A percentile compares a stretch with the other conserved stretches of the same genome.
These are phyloP conservation scores for Cryptocephalus primarius DNA, from an alignment of 2,888 invertebrate genomes.

Conservation along the genomic window DNA sequence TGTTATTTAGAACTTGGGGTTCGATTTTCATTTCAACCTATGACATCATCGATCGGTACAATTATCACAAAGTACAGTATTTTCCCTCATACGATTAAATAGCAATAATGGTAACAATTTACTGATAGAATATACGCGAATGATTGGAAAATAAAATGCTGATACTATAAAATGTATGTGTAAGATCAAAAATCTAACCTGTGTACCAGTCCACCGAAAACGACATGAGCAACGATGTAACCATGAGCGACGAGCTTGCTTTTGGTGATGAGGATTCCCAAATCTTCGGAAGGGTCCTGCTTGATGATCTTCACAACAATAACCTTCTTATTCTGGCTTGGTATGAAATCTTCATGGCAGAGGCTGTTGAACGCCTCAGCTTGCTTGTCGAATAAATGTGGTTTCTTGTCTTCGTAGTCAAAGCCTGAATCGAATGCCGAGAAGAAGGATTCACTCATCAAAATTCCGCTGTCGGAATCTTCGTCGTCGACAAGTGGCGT, in stretches of 20 bases:
- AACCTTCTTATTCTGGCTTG: slow-evolving; percentile 16
- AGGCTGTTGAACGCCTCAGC: neutral
- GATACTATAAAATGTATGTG: too few relatives aligned
- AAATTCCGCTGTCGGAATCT: slow-evolving; percentile 65
- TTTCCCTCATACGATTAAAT: too few relatives aligned
- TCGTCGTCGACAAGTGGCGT: slow-evolving; percentile 50
- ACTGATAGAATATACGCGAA: too few relatives aligned
- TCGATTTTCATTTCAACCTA: too few relatives aligned
- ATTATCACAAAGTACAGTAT: too few relatives aligned
- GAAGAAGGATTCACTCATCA: slow-evolving; percentile 59
- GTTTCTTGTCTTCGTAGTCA: slow-evolving; percentile 43
- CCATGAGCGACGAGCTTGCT: slow-evolving; percentile 50
- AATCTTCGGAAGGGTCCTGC: slow-evolving; percentile 47
- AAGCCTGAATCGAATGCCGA: slow-evolving; percentile 31
- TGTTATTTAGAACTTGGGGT: too few relatives aligned
- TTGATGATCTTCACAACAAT: slow-evolving; percentile 40
- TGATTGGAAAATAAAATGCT: too few relatives aligned
- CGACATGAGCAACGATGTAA: slow-evolving; percentile 60
- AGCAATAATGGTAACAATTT: too few relatives aligned
- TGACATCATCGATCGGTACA: too few relatives aligned
- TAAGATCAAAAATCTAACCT: slow-evolving; percentile 36
- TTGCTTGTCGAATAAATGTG: slow-evolving; percentile 26
- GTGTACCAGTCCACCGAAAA: slow-evolving; percentile 58
- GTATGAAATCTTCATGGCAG: slow-evolving; percentile 2
- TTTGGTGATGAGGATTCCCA: slow-evolving; percentile 64